Evolutionary conservation across 2,888 invertebrate genomes (phyloP).

Genomic region (Aplocera efformata): DNA sequence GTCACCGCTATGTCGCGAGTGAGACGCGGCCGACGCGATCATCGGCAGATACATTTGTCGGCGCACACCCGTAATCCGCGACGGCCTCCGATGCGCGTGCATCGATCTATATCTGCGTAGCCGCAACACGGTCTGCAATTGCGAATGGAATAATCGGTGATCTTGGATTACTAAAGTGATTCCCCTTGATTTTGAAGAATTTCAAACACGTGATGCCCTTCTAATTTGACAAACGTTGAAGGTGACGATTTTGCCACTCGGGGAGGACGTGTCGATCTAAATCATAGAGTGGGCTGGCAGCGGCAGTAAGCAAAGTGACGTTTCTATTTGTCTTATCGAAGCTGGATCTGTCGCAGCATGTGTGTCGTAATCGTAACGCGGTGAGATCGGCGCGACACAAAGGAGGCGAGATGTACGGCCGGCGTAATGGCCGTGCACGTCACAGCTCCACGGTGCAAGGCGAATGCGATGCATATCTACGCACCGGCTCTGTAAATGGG

Average conservation of each 20-base stretch:
- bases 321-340: conserved; percentile 75
- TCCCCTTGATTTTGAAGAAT: conserved; percentile 35
- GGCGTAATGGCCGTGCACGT: conserved; percentile 71
- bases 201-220: conserved; percentile 31
- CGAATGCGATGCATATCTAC: conserved; percentile 74
- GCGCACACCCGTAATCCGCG: conserved; percentile 47
- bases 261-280: conserved; percentile 53
- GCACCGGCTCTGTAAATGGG: conserved; percentile 72
- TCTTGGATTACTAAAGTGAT: conserved; percentile 57
- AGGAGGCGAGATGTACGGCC: conserved; percentile 72
- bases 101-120: conserved; percentile 58
- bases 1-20: conserved; percentile 59
- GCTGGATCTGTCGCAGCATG: conserved; percentile 72
- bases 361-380: conserved; percentile 73
- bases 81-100: conserved; percentile 47
- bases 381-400: conserved; percentile 70
- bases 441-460: conserved; percentile 63
- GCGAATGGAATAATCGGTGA: conserved; percentile 52
- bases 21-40: conserved; percentile 62
- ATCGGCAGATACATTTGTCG: conserved; percentile 77
- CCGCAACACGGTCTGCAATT: conserved; percentile 61
- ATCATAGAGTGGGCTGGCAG: conserved; percentile 54
- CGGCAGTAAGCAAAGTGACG: conserved; percentile 73
- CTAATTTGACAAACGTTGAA: conserved; percentile 40
- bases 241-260: conserved; percentile 61